Percentiles rank a stretch among this genome's conserved stretches.
These are phyloP conservation scores for Calephelis nemesis DNA, from an alignment of 1,140 invertebrate species.

Conservation along the genomic window DNA sequence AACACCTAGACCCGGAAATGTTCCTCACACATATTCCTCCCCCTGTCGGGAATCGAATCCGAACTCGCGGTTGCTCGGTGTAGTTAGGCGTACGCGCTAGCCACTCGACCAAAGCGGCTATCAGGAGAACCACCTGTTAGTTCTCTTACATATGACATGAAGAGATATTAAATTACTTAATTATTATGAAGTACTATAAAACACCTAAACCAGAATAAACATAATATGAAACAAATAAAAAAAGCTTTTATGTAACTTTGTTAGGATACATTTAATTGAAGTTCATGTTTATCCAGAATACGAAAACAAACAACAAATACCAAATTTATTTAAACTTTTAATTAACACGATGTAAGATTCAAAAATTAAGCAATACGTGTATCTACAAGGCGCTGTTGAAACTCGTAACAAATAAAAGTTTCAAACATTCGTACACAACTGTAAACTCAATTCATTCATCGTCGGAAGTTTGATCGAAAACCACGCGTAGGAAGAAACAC, in stretches of 20 bases:
- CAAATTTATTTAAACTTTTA: not conserved
- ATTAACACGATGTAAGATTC: not conserved
- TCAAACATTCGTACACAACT: conserved; percentile 31
- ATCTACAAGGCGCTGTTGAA: not conserved
- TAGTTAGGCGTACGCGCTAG: too few relatives aligned
- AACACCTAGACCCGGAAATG: too few relatives aligned
- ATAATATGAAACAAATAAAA: not conserved
- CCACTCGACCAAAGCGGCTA: too few relatives aligned
- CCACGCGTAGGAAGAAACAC: conserved; percentile 57
- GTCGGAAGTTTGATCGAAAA: conserved; percentile 64
- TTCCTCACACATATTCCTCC: too few relatives aligned
- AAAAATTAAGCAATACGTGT: not conserved
- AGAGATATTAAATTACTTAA: too few relatives aligned
- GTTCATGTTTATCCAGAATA: not conserved
- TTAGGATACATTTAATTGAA: not conserved
- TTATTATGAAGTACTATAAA: too few relatives aligned
- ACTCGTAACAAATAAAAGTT: conserved; percentile 25
- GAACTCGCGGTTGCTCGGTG: too few relatives aligned
- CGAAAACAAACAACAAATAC: not conserved
- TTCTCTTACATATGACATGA: too few relatives aligned
- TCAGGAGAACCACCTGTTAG: too few relatives aligned
- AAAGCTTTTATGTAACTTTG: too few relatives aligned
- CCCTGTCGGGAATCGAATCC: too few relatives aligned
- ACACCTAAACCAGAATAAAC: not conserved
- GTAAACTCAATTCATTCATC: conserved; percentile 28